These are phyloP conservation scores for Egretta garzetta DNA, from an alignment of 2,113 vertebrate species.

Conservation along the genomic window DNA sequence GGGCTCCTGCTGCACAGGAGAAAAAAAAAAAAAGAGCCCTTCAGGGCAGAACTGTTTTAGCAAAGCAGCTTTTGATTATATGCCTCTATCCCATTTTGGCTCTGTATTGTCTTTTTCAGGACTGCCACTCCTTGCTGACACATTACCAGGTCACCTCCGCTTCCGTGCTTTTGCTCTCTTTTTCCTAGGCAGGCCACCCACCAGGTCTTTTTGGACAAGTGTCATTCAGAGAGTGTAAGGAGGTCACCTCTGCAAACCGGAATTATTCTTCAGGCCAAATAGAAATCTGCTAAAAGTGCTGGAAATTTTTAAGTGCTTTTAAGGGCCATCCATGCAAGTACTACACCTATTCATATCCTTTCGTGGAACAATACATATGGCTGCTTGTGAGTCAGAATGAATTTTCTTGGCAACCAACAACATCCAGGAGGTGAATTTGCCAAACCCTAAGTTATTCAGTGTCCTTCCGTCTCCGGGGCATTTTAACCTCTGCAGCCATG, in stretches of 20 bases:
- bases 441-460: constrained; percentile 18
- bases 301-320: not conserved
- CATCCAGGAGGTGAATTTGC: not conserved
- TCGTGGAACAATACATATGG: not conserved
- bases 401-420: constrained; percentile 40
- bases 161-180: constrained; percentile 5
- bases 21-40: not conserved
- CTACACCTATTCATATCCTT: constrained; percentile 29
- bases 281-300: not conserved
- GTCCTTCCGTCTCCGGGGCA: not conserved
- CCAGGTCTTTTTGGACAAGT: not conserved
- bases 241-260: not conserved
- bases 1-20: not conserved
- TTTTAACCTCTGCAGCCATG: not conserved
- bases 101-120: not conserved
- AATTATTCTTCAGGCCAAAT: not conserved
- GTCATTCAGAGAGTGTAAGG: not conserved
- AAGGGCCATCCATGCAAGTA: not conserved
- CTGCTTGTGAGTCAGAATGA: constrained; percentile 48
- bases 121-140: constrained; percentile 67
- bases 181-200: not conserved
- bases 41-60: not conserved
- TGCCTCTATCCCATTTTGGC: not conserved
- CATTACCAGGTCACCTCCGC: constrained; percentile 50
- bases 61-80: not conserved